Base-by-base conservation (phyloP, 1,140 invertebrate species). In the Vanessa tameamea region DNA sequence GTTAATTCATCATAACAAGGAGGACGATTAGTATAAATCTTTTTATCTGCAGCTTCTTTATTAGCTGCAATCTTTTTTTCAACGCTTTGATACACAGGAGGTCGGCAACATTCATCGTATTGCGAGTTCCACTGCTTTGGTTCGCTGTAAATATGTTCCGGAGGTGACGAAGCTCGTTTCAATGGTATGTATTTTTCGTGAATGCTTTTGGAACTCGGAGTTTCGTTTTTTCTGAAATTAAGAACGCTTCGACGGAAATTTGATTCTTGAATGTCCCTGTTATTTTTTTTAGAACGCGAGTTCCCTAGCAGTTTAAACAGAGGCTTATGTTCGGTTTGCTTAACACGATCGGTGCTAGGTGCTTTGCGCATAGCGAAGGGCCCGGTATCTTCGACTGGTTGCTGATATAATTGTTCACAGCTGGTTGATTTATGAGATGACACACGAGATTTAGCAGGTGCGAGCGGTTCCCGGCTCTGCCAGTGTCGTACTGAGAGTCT, bases 111-210 rank as follows among this genome's bases (percentile, higher is more conserved):
- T 43, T 90, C 87, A 43, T 93, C 89, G 55, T 73, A 82, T 50
- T 90, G 82, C 1, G 86, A 71, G 47, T 77, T 88, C 87, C 91
- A 88, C 5, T 83, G 84, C 75, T 86, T 90, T 37, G 86, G 86
- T 74, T 93, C 92, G 73, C 87, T 92, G 70, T 92, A 92, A 70
- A 90, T 88, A 66, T 89, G 89, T 68, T 91, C 90, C 37, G 82
- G 76, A 43, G 88, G 87, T 37, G 91, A 83, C 15, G 90, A 79
- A 14, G 80, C 78, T 65, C 89, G 83, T 13, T 87, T 82, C 66
- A 93, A 76, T 23, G 93, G 92, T 71, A 93, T 86, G 72, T 93
- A 93, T 73, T 93, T 93, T 83, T 93, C 91, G 67, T 93, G 90
- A 69, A 88, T 77, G 75, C 89, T 90, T 75, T 90, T 92, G 4